Evolutionary conservation across 1,140 invertebrate species (phyloP), one percentile per base, ranked within the genome.

Genomic region (Brachionus calyciflorus): DNA sequence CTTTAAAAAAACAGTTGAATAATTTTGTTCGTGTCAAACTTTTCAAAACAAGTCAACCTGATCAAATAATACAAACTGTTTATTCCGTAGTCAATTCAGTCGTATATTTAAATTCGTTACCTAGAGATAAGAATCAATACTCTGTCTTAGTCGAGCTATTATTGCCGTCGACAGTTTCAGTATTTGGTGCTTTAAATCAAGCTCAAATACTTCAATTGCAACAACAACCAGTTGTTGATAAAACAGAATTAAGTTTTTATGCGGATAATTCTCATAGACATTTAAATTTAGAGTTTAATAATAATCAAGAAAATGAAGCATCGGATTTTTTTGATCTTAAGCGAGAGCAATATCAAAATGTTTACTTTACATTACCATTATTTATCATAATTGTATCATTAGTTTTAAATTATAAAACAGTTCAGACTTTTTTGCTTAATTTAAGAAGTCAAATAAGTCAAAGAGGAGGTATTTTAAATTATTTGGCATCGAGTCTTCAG

Each of bases 331-430:
- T 24, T 65, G 21, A 21, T 24, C 19, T 73, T n/a, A 37, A 17
- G 33, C 69, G 51, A 55, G 19, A 73, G 19, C 46, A 73, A 73
- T 73, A 73, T 41, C 69, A 73, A 73, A 73, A 73, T 73, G 44
- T 73, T 21, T 73, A 73, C 40, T 73, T 73, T 14, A 73, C 69
- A 0, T 40, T 73, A 55, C 69, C 69, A 10, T 37, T 73, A 24
- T 73, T 73, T 55, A 28, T 73, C 10, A 21, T 73, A 2, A 51
- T 73, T 5, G 26, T 73, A 21, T 21, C 21, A 40, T 51, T 51
- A 21, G 46, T 51, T 24, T 55, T 73, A 12, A 73, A 55, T 41
- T 73, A 17, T 19, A 51, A 30, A 17, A 73, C 19, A 19, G 14
- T 30, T 51, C 69, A 51, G 5, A 9, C 2, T 9, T 51, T 14